Evolutionary conservation across 2,888 invertebrate species (phyloP).

Genomic region (Agriotes lineatus): DNA sequence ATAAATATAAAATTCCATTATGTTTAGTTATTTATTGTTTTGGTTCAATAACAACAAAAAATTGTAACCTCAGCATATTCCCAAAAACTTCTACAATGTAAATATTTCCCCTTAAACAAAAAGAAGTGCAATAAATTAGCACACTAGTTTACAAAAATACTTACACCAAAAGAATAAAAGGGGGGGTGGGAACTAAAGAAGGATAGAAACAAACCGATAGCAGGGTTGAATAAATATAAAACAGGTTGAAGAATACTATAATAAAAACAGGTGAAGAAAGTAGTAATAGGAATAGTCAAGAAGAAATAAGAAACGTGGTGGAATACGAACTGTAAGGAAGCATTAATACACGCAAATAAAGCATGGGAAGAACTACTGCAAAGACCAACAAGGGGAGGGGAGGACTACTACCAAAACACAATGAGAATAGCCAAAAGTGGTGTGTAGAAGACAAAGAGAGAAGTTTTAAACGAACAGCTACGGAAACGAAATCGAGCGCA

Average conservation of each 20-base stretch:
- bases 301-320: not conserved
- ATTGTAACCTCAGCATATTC: too few relatives aligned
- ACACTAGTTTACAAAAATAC: too few relatives aligned
- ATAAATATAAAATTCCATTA: too few relatives aligned
- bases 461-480: not conserved
- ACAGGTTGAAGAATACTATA: not conserved
- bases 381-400: not conserved
- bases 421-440: not conserved
- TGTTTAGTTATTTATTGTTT: too few relatives aligned
- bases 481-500: not conserved
- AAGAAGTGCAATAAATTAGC: too few relatives aligned
- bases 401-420: not conserved
- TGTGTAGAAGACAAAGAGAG: not conserved
- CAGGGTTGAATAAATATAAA: not conserved
- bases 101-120: too few relatives aligned
- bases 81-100: too few relatives aligned
- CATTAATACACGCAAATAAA: not conserved
- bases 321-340: not conserved
- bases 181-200: not conserved
- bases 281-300: not conserved
- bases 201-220: not conserved
- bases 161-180: not conserved
- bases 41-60: too few relatives aligned
- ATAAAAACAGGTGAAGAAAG: not conserved
- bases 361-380: not conserved